Evolutionary conservation across 2,888 invertebrate species (phyloP).

Genomic region (Osmoderma eremita): DNA sequence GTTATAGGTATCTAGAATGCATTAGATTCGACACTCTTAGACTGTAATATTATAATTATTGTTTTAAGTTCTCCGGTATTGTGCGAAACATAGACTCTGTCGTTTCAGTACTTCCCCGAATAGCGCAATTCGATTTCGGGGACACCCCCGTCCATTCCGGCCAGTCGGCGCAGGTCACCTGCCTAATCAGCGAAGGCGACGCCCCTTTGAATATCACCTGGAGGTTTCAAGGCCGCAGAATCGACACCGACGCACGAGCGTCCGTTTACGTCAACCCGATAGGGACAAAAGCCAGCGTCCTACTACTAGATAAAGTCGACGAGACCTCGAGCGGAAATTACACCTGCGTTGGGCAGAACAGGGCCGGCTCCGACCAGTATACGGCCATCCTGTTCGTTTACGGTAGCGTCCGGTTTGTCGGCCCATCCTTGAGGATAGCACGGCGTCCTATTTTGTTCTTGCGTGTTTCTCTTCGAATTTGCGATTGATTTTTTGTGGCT

Average conservation of each 20-base stretch:
- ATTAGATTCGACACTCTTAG: not conserved
- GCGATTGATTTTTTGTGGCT: slow-evolving; percentile 2
- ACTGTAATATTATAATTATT: not conserved
- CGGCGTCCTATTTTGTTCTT: slow-evolving; percentile 8
- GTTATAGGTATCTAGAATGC: not conserved
- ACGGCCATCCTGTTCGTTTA: slow-evolving; percentile 61
- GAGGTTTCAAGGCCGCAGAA: slow-evolving; percentile 65
- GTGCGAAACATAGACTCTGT: slow-evolving; percentile 6
- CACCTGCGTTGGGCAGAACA: slow-evolving; percentile 61
- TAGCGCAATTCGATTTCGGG: slow-evolving; percentile 84
- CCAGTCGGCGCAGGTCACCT: slow-evolving; percentile 80
- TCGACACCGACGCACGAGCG: slow-evolving; percentile 56
- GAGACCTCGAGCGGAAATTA: slow-evolving; percentile 62
- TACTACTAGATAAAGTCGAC: slow-evolving; percentile 60
- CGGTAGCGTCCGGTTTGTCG: slow-evolving; percentile 52
- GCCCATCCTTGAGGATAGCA: slow-evolving; percentile 3
- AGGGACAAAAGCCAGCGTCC: slow-evolving; percentile 64
- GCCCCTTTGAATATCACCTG: slow-evolving; percentile 67
- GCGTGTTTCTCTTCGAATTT: slow-evolving; percentile 15
- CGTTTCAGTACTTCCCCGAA: slow-evolving; percentile 81
- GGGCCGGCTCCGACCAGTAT: slow-evolving; percentile 60
- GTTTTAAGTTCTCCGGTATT: not conserved
- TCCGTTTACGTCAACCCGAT: slow-evolving; percentile 60
- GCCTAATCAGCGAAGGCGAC: slow-evolving; percentile 72
- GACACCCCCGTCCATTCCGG: slow-evolving; percentile 80